Evolutionary conservation across 2,113 vertebrate species (phyloP), one percentile per base, ranked within the genome.

Genomic region (Erythrocercus mccallii): DNA sequence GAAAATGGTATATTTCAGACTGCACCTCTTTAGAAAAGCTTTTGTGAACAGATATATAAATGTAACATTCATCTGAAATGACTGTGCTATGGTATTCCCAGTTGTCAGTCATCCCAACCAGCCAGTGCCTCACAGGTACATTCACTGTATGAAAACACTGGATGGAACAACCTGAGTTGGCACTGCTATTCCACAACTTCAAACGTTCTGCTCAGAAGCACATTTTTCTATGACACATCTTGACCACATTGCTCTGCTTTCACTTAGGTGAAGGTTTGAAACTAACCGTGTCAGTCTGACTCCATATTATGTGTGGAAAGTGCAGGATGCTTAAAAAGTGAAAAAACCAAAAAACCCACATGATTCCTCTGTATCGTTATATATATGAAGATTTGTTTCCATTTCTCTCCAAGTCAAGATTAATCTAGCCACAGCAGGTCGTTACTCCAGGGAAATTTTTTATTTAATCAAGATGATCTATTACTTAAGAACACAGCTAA

Each of bases 361-460:
- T 0, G 0, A 68, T 4, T 68, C 35, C 64, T 74, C 30, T 45
- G 15, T 23, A 42, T 18, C 38, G 9, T 76, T 83, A 33, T 4
- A 11, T 10, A 58, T 4, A 51, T 25, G 15, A 81, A 81, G 9
- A 84, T 42, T 48, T 57, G 42, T n/a, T 82, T 28, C 33, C 48
- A 72, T 80, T 77, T 76, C 65, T 72, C 35, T 80, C 50, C 28
- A 62, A 86, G 77, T 53, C 76, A 71, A 50, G 37, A 88, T 65
- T 61, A 90, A 69, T 65, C 54, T 18, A 78, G 40, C 17, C 68
- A 71, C 31, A 82, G 48, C 24, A 70, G 15, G 30, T 30, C 19
- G 85, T 42, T 60, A 71, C 24, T 74, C 44, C 35, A 82, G 35
- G 19, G 33, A 72, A 66, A 47, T 10, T 3, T 51, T 76, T 51